Evolutionary conservation across 2,888 invertebrate genomes (phyloP).

Genomic region (Agapostemon virescens): DNA sequence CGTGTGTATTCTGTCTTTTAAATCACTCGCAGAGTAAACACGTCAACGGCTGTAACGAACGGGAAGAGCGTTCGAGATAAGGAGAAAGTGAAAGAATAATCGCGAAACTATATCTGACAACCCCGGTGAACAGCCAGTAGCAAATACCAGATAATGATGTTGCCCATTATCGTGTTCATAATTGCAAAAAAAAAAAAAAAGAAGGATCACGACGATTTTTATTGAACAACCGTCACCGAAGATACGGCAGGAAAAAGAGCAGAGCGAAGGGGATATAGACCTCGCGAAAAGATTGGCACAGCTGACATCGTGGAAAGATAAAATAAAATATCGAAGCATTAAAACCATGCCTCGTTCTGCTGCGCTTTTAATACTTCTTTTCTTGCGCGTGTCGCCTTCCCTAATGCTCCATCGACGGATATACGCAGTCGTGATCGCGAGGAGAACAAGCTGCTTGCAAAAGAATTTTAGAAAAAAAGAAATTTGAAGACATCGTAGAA

Average conservation of each 20-base stretch:
- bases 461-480: no score
- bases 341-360: background rate
- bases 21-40: background rate
- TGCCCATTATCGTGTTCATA: background rate
- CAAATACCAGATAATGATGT: background rate
- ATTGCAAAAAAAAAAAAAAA: background rate
- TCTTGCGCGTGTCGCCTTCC: background rate
- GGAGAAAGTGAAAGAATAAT: background rate
- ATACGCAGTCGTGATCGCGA: background rate
- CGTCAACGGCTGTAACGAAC: slow-evolving; percentile 4
- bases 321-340: background rate
- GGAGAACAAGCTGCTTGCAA: background rate
- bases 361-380: background rate
- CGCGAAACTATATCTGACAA: slow-evolving; percentile 8
- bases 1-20: background rate
- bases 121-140: background rate
- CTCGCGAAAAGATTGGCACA: background rate
- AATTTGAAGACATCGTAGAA: no score
- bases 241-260: background rate
- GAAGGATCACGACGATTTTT: background rate
- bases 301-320: slow-evolving; percentile 6
- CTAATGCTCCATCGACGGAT: background rate
- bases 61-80: background rate
- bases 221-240: background rate
- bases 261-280: background rate